These are phyloP conservation scores for Echinometra lucunter DNA, from an alignment of 53 echinoderm and acorn worm species.

Conservation along the genomic window DNA sequence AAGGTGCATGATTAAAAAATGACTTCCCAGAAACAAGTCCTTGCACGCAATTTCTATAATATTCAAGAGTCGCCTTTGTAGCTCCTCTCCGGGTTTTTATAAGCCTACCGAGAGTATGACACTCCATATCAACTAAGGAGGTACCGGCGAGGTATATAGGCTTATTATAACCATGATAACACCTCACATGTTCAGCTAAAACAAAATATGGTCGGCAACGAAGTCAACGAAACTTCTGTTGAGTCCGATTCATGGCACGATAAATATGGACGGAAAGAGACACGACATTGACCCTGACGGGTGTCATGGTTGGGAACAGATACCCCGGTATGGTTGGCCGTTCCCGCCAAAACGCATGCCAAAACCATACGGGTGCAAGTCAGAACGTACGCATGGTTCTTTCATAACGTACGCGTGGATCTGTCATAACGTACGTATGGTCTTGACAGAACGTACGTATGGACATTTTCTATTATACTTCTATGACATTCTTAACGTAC, in stretches of 20 bases:
- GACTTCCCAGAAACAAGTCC: neutral
- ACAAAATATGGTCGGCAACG: neutral
- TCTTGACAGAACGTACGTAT: too few relatives aligned
- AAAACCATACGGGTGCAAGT: too few relatives aligned
- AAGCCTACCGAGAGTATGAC: neutral
- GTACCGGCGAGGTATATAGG: neutral
- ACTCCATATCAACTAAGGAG: neutral
- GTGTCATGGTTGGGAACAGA: neutral
- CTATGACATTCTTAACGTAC: too few relatives aligned
- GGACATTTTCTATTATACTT: too few relatives aligned
- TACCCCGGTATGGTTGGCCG: too few relatives aligned
- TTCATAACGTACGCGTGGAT: too few relatives aligned
- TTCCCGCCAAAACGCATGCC: too few relatives aligned
- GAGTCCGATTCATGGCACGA: neutral
- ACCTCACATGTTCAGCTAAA: neutral
- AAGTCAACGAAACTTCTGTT: neutral
- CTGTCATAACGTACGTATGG: too few relatives aligned
- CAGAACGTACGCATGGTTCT: too few relatives aligned
- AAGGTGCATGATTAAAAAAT: too few relatives aligned
- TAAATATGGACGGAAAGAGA: constrained; percentile 29
- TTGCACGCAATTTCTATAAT: neutral
- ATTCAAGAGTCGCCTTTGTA: neutral
- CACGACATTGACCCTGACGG: neutral
- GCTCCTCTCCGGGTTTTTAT: neutral
- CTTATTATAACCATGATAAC: neutral